A percentile compares a stretch with the other conserved stretches of the same genome.
These are phyloP conservation scores for Columba janthina DNA, from an alignment of 2,113 vertebrate species.

Conservation along the genomic window DNA sequence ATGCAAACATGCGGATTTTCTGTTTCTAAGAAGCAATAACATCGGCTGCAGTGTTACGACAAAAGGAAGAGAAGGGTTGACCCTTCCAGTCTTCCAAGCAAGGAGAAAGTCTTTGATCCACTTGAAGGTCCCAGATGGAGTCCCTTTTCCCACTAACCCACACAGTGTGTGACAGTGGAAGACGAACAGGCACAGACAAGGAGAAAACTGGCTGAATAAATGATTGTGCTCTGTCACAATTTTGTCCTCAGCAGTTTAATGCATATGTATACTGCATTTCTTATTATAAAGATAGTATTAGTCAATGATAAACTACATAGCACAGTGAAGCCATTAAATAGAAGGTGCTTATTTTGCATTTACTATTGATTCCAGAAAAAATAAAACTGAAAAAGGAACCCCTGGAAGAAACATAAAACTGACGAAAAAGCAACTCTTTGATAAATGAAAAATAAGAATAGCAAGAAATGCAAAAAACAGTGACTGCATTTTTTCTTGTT, in stretches of 20 bases:
- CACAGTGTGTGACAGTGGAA: background rate
- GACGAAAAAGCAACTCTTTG: background rate
- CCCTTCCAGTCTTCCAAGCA: background rate
- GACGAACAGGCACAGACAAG: background rate
- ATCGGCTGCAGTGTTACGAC: background rate
- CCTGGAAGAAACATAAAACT: background rate
- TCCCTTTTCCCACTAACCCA: background rate
- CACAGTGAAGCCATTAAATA: background rate
- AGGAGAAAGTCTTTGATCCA: background rate
- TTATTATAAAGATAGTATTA: background rate
- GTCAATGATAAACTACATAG: background rate
- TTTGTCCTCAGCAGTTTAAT: background rate
- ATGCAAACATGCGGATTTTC: background rate
- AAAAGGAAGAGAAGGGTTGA: background rate
- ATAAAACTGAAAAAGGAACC: background rate
- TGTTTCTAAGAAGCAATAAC: background rate
- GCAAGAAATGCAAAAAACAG: background rate
- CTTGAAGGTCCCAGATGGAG: background rate
- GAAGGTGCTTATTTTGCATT: background rate
- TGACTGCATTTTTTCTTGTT: background rate
- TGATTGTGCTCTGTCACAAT: background rate
- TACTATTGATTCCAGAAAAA: background rate
- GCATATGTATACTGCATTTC: background rate
- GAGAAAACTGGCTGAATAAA: background rate
- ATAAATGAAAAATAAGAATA: background rate